phyloP scores from a whole-genome alignment of 2,113 vertebrate species.

The Neodon shergylaensis region DNA sequence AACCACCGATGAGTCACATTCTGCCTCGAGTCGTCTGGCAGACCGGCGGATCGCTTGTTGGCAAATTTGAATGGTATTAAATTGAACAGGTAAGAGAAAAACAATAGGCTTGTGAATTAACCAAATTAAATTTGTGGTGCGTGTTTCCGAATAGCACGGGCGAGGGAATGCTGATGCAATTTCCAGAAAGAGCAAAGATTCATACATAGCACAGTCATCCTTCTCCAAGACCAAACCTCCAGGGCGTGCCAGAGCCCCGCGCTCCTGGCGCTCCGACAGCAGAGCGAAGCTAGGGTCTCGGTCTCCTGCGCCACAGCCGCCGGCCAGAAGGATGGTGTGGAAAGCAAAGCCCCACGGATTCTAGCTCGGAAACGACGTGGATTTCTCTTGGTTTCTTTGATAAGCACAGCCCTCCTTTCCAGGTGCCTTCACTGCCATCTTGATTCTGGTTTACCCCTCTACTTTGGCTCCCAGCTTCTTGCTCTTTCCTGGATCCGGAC shows the following conservation, averaged over 20 bases:
- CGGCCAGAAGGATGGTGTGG: neutral
- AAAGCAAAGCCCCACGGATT: neutral
- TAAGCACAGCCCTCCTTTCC: neutral
- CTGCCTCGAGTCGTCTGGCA: slow-evolving; percentile 73
- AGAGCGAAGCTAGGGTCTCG: neutral
- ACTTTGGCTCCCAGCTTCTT: neutral
- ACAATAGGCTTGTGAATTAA: slow-evolving; percentile 78
- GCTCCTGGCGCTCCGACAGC: neutral
- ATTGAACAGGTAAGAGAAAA: slow-evolving; percentile 78
- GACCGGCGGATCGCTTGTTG: slow-evolving; percentile 70
- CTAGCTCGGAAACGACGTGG: neutral
- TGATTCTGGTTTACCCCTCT: neutral
- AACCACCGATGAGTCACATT: slow-evolving; percentile 78
- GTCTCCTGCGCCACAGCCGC: neutral
- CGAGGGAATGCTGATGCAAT: slow-evolving; percentile 71
- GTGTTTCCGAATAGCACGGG: slow-evolving; percentile 59
- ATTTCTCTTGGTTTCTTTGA: neutral
- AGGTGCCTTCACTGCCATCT: neutral
- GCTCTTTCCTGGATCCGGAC: neutral
- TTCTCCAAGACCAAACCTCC: slow-evolving; percentile 51
- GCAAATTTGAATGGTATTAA: slow-evolving; percentile 76
- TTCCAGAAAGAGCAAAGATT: slow-evolving; percentile 72
- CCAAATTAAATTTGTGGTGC: slow-evolving; percentile 78
- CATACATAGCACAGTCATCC: slow-evolving; percentile 28
- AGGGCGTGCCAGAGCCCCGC: neutral